Conservation (phyloP, 2,888 invertebrate species). For the Mythimna ferrago region DNA sequence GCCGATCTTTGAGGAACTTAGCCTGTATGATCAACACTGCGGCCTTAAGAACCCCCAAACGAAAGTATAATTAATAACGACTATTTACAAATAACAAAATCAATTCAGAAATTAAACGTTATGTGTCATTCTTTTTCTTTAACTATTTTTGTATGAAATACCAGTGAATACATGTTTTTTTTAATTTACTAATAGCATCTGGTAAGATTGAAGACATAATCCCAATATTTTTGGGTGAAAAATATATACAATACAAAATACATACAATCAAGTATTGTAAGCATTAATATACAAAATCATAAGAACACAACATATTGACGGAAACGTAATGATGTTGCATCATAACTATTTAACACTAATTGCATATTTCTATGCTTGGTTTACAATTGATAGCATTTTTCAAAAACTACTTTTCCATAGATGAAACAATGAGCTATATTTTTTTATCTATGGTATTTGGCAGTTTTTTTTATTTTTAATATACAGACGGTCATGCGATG, state of each 20-base stretch:
- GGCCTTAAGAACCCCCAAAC: conserved; percentile 42
- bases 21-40: conserved; percentile 47
- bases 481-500: conserved; percentile 1
- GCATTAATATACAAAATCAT: conserved; percentile 15
- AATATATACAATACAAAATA: neutral
- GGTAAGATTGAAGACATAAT: neutral
- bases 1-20: conserved; percentile 55
- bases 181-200: neutral
- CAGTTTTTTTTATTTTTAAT: neutral
- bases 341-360: conserved; percentile 7
- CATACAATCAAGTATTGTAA: conserved; percentile 12
- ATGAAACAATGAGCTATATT: conserved; percentile 19
- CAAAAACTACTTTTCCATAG: conserved; percentile 10
- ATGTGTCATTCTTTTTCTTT: conserved; percentile 33
- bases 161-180: conserved; percentile 25
- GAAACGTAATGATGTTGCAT: conserved; percentile 1
- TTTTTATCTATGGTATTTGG: neutral
- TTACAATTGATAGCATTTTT: neutral
- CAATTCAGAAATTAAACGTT: conserved; percentile 46
- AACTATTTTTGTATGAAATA: conserved; percentile 26
- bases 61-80: conserved; percentile 35
- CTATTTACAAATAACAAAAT: conserved; percentile 63
- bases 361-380: neutral
- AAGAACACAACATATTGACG: neutral
- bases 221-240: neutral